Evolutionary conservation across 2,797 vertebrate species (phyloP).

Genomic region (Thamnophis elegans): DNA sequence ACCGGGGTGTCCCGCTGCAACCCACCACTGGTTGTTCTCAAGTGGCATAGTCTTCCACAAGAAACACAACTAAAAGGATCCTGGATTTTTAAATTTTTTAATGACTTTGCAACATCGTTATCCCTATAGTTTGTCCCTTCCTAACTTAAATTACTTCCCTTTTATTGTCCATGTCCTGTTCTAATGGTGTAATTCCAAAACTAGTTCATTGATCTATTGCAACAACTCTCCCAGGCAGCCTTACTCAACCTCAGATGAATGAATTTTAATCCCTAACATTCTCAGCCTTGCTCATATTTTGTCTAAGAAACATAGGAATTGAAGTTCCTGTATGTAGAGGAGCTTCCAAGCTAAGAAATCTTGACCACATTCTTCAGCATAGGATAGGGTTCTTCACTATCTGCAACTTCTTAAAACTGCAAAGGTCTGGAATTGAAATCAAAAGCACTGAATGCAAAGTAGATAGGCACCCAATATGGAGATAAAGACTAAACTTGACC

Average conservation of each 20-base stretch:
- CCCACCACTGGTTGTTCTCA: neutral
- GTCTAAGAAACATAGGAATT: neutral
- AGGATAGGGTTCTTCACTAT: neutral
- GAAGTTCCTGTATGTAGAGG: neutral
- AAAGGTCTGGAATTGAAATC: neutral
- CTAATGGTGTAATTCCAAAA: neutral
- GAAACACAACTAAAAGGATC: neutral
- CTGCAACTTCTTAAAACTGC: neutral
- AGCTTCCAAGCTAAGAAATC: neutral
- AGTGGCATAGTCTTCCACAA: neutral
- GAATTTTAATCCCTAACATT: neutral
- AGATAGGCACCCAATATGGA: neutral
- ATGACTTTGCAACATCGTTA: neutral
- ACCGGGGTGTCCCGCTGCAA: no score
- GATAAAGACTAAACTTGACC: no score
- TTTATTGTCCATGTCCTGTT: neutral
- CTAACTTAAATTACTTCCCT: neutral
- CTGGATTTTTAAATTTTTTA: neutral
- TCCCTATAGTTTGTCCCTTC: neutral
- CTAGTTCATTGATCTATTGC: neutral
- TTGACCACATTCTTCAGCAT: neutral
- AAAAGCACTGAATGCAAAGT: neutral
- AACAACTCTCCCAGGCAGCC: neutral
- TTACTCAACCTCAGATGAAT: neutral
- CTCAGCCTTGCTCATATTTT: neutral